phyloP scores from a whole-genome alignment of 1,140 invertebrate species.

The Drosophila repleta region DNA sequence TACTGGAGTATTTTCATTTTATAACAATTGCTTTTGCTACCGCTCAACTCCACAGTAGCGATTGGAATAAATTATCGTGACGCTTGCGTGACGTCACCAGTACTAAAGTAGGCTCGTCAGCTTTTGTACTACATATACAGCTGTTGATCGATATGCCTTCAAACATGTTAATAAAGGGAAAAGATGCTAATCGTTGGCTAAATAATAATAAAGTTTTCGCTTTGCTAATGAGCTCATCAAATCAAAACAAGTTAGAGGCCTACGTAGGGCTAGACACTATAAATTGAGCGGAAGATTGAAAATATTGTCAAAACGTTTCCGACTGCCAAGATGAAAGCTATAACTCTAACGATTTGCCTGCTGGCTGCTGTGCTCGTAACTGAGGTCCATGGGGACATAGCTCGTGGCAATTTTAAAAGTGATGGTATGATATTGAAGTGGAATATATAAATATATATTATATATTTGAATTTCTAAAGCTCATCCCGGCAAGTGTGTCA shows the following conservation, averaged over 20 bases:
- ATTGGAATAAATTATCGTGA: no score
- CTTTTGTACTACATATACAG: no score
- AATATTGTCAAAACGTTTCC: background rate
- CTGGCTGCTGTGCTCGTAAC: slow-evolving; percentile 20
- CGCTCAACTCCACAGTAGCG: no score
- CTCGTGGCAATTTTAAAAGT: background rate
- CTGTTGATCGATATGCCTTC: no score
- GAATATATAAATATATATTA: background rate
- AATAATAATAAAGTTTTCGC: no score
- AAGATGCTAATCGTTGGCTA: no score
- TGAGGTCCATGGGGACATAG: slow-evolving; percentile 2
- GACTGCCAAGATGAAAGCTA: slow-evolving; percentile 16
- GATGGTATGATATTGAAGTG: slow-evolving; percentile 9
- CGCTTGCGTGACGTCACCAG: no score
- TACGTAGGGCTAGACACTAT: background rate
- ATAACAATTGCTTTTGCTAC: no score
- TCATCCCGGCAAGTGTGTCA: slow-evolving; percentile 32
- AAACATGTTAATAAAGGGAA: no score
- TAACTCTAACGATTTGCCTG: background rate
- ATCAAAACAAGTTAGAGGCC: slow-evolving; percentile 19
- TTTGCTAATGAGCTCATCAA: slow-evolving; percentile 4
- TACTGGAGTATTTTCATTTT: no score
- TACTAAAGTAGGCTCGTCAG: no score
- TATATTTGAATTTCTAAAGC: slow-evolving; percentile 1
- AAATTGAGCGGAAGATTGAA: background rate